Evolutionary conservation across 2,888 invertebrate genomes (phyloP).

Genomic region (Drosophila leonis): DNA sequence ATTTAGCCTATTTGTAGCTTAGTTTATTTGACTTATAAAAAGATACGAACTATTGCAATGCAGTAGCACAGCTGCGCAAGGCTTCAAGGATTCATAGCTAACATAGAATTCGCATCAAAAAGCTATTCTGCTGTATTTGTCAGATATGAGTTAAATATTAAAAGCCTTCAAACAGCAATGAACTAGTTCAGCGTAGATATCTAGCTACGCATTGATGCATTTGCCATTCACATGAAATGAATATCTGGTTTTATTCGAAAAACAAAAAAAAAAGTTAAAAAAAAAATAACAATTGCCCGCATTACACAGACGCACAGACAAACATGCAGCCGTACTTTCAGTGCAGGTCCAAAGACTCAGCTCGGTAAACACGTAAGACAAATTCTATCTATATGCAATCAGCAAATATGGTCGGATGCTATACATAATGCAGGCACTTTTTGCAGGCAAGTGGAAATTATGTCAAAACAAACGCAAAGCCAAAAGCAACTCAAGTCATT

Average conservation of each 20-base stretch:
- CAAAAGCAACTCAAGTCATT: slow-evolving; percentile 59
- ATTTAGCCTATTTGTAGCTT: not conserved
- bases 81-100: not conserved
- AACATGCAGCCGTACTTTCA: slow-evolving; percentile 5
- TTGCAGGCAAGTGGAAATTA: slow-evolving; percentile 70
- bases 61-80: not conserved
- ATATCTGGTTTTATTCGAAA: slow-evolving; percentile 17
- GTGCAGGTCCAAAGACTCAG: slow-evolving; percentile 17
- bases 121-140: not conserved
- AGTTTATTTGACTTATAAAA: not conserved
- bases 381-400: slow-evolving; percentile 79
- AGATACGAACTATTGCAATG: not conserved
- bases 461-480: slow-evolving; percentile 73
- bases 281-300: slow-evolving; percentile 28
- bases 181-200: slow-evolving; percentile 14
- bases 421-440: slow-evolving; percentile 52
- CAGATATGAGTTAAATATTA: slow-evolving; percentile 13
- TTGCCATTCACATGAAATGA: slow-evolving; percentile 34
- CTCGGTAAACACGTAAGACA: slow-evolving; percentile 57
- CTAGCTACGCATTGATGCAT: slow-evolving; percentile 6
- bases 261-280: not conserved
- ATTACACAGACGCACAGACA: slow-evolving; percentile 16
- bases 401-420: slow-evolving; percentile 64
- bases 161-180: slow-evolving; percentile 13
- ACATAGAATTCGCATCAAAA: not conserved